These are phyloP conservation scores for Hyposoter didymator DNA, from an alignment of 2,888 invertebrate species.

Conservation along the genomic window DNA sequence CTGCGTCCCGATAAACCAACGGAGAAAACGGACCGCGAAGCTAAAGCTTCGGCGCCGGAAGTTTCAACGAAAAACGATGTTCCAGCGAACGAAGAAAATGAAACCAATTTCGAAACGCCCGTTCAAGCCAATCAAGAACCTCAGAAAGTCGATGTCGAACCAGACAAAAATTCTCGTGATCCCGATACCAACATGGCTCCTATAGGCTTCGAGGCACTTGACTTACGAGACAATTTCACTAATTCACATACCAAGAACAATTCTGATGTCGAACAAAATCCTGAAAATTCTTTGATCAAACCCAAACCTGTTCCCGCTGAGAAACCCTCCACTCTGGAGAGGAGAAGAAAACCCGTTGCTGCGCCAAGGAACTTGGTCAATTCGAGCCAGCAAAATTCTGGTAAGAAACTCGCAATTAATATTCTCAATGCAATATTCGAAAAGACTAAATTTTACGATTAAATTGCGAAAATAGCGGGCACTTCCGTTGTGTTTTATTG, in stretches of 20 bases:
- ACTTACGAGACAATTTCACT: constrained; percentile 83
- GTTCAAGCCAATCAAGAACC: constrained; percentile 68
- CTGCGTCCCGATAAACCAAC: neutral
- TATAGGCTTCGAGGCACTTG: constrained; percentile 71
- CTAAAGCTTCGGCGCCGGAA: constrained; percentile 67
- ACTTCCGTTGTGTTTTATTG: too few relatives aligned
- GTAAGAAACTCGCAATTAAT: constrained; percentile 52
- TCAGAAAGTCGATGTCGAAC: constrained; percentile 57
- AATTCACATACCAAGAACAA: constrained; percentile 84
- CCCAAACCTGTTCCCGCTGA: constrained; percentile 78
- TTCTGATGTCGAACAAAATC: constrained; percentile 72
- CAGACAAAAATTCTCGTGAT: constrained; percentile 67
- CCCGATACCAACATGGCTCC: constrained; percentile 54
- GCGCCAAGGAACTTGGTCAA: constrained; percentile 85
- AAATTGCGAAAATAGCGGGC: too few relatives aligned
- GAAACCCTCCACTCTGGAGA: constrained; percentile 82
- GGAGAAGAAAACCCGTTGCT: constrained; percentile 85
- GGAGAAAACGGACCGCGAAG: constrained; percentile 81
- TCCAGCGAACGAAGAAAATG: constrained; percentile 57
- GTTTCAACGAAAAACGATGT: constrained; percentile 56
- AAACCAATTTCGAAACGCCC: constrained; percentile 41
- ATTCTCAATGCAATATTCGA: too few relatives aligned
- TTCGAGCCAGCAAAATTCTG: constrained; percentile 71
- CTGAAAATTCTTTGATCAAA: constrained; percentile 72
- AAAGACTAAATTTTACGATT: too few relatives aligned